These are phyloP conservation scores for Philereme vetulata DNA, from an alignment of 2,888 invertebrate species.

Conservation along the genomic window DNA sequence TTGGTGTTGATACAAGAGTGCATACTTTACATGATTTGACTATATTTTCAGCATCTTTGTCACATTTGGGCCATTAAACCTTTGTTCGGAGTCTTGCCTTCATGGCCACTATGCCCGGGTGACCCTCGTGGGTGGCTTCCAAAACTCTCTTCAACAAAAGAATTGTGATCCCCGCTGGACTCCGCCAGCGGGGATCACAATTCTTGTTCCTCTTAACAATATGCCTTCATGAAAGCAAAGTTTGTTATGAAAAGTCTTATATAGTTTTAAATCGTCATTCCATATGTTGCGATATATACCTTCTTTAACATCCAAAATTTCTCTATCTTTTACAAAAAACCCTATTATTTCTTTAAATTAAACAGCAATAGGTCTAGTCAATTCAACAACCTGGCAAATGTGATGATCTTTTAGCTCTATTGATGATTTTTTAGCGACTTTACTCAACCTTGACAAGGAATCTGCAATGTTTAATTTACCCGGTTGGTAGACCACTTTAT, in stretches of 20 bases:
- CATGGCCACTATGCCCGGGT: conserved; percentile 55
- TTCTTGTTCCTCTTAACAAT: conserved; percentile 33
- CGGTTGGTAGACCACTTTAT: conserved; percentile 34
- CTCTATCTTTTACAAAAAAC: conserved; percentile 17
- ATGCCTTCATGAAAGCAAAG: conserved; percentile 45
- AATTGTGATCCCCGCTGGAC: too few species aligned
- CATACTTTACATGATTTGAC: conserved; percentile 36
- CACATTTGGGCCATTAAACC: conserved; percentile 55
- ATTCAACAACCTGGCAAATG: conserved; percentile 25
- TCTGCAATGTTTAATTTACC: conserved; percentile 49
- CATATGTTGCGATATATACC: conserved; percentile 29
- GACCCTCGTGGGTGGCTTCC: conserved; percentile 46
- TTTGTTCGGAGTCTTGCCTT: conserved; percentile 50
- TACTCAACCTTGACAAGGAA: conserved; percentile 35
- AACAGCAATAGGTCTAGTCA: conserved; percentile 25
- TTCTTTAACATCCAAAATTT: conserved; percentile 26
- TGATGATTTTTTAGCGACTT: conserved; percentile 2
- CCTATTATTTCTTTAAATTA: conserved; percentile 18
- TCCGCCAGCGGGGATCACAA: conserved; percentile 42
- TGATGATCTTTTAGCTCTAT: not conserved
- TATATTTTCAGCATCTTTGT: conserved; percentile 41
- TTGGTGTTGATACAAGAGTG: conserved; percentile 31
- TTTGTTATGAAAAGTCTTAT: conserved; percentile 43
- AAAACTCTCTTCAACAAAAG: conserved; percentile 23
- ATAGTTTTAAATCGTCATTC: conserved; percentile 32